phyloP scores from a whole-genome alignment of 2,797 vertebrate species.

The Esox masquinongy region DNA sequence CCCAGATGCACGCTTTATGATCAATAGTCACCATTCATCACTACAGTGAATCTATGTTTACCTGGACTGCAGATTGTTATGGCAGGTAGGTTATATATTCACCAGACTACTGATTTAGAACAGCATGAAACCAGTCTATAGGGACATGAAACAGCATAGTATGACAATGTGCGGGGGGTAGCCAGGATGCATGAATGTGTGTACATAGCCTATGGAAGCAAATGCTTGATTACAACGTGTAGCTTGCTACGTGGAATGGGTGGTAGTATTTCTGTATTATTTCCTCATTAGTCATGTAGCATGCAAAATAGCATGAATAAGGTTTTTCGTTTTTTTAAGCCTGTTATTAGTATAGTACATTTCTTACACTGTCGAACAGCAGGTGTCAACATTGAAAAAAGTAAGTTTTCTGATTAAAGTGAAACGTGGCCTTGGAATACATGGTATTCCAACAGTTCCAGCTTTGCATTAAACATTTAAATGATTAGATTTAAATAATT shows the following conservation, averaged over 20 bases:
- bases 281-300: background rate
- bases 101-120: background rate
- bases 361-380: background rate
- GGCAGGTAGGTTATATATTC: too few relatives aligned
- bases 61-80: background rate
- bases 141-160: background rate
- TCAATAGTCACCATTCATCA: slow-evolving; percentile 3
- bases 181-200: background rate
- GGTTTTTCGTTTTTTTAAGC: background rate
- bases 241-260: background rate
- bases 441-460: background rate
- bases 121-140: background rate
- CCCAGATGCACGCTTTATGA: background rate
- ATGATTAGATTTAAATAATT: background rate
- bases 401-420: background rate
- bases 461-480: background rate
- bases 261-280: background rate
- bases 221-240: slow-evolving; percentile 17
- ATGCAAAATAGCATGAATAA: background rate
- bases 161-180: slow-evolving; percentile 43
- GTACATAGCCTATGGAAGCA: background rate
- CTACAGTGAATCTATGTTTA: background rate
- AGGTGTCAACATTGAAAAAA: slow-evolving; percentile 4
- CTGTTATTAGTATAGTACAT: background rate
- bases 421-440: too few relatives aligned